Evolutionary conservation across 2,888 invertebrate genomes (phyloP).

Genomic region (Elmis aenea): DNA sequence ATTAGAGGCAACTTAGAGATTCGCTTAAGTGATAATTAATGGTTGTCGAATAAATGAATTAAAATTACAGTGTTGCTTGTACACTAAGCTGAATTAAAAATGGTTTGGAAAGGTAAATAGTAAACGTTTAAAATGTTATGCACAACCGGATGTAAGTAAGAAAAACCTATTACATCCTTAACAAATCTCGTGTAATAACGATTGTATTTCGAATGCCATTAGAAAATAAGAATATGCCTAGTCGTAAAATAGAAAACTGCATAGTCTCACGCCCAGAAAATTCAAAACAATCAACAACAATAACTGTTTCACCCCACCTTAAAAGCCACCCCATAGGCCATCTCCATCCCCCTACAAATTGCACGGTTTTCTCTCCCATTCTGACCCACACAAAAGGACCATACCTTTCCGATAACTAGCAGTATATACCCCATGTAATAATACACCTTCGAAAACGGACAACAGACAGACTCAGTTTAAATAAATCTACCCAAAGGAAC

Average conservation of each 20-base stretch:
- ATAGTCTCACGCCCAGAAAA: slow-evolving; percentile 36
- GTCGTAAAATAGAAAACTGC: slow-evolving; percentile 31
- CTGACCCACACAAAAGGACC: slow-evolving; percentile 11
- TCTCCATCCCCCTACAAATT: slow-evolving; percentile 7
- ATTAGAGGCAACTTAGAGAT: too few relatives aligned
- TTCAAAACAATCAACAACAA: slow-evolving; percentile 26
- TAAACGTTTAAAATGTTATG: too few relatives aligned
- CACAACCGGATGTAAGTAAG: too few relatives aligned
- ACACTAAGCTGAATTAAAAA: too few relatives aligned
- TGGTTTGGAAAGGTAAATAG: too few relatives aligned
- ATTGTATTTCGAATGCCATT: too few relatives aligned
- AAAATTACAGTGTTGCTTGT: too few relatives aligned
- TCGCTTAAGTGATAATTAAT: too few relatives aligned
- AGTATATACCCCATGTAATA: slow-evolving; percentile 24
- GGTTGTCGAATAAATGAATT: too few relatives aligned
- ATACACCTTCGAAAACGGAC: slow-evolving; percentile 25
- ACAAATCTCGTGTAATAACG: too few relatives aligned
- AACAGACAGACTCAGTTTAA: slow-evolving; percentile 22
- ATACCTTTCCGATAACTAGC: slow-evolving; percentile 23
- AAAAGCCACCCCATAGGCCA: slow-evolving; percentile 10
- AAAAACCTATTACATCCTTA: too few relatives aligned
- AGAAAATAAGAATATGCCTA: too few relatives aligned
- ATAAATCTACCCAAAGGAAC: slow-evolving; percentile 23
- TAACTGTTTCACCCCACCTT: slow-evolving; percentile 16
- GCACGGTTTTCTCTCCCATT: slow-evolving; percentile 6